Conservation (phyloP, 2,797 vertebrate genomes). For the Alcedo atthis region DNA sequence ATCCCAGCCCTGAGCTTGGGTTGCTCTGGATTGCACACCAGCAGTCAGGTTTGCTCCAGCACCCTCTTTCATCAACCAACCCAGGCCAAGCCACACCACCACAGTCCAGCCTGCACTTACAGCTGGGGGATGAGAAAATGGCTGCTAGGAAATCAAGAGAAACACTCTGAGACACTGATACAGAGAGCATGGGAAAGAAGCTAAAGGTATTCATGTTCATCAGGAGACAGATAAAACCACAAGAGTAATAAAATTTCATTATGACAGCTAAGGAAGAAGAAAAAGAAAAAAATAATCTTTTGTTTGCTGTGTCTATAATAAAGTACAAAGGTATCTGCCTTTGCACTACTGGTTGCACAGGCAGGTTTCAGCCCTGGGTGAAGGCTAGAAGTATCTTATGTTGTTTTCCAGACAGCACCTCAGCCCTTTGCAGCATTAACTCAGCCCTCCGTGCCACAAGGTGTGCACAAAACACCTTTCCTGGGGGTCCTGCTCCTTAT, state of each 20-base stretch:
- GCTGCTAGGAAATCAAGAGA: not conserved
- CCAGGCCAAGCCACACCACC: fast-evolving
- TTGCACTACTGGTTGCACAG: constrained; percentile 21
- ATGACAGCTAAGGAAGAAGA: constrained; percentile 42
- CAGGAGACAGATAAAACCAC: constrained; percentile 62
- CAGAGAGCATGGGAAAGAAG: constrained; percentile 51
- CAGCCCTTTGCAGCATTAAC: not conserved
- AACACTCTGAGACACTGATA: not conserved
- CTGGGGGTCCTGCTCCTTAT: not conserved
- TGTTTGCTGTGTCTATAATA: constrained; percentile 35
- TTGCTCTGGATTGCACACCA: fast-evolving
- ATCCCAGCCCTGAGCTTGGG: not conserved
- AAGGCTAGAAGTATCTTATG: not conserved
- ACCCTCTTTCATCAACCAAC: fast-evolving
- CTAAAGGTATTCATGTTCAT: constrained; percentile 42
- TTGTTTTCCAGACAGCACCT: not conserved
- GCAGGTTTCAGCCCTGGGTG: not conserved
- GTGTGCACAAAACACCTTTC: not conserved
- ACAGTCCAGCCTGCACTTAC: not conserved
- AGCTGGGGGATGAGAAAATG: not conserved
- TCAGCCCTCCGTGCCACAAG: not conserved
- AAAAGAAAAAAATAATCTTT: constrained; percentile 40
- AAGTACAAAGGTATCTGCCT: constrained; percentile 54
- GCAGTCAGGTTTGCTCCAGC: fast-evolving
- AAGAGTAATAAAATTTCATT: constrained; percentile 56